Conservation (phyloP, 92 coral and sea anemone genomes). For the Blastomussa wellsi region DNA sequence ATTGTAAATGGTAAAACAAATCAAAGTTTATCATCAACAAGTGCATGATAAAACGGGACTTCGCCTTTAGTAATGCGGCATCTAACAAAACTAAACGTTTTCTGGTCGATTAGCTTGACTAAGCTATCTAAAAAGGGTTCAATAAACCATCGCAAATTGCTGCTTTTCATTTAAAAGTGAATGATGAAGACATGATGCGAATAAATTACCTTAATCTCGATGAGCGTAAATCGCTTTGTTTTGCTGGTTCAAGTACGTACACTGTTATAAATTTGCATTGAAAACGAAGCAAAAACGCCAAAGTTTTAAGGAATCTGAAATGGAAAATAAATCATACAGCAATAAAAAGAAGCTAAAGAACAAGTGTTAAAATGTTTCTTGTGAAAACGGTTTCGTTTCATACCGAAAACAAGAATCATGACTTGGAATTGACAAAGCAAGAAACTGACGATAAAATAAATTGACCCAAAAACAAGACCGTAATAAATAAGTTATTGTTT, state of each 20-base stretch:
- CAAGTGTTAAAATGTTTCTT: background rate
- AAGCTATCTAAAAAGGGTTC: background rate
- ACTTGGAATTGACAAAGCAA: background rate
- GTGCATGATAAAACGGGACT: background rate
- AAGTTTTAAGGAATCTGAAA: background rate
- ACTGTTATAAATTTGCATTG: background rate
- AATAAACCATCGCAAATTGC: background rate
- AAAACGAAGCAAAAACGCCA: background rate
- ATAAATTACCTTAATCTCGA: background rate
- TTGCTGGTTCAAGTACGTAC: background rate
- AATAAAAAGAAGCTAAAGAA: background rate
- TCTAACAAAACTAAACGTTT: background rate
- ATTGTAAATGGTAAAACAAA: background rate
- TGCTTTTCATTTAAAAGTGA: slow-evolving; percentile 11
- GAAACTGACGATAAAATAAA: background rate
- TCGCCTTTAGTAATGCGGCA: no score
- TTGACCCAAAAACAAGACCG: background rate
- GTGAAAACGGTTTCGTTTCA: background rate
- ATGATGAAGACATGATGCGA: background rate
- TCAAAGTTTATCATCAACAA: background rate
- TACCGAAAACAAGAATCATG: background rate
- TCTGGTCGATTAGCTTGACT: slow-evolving; percentile 3
- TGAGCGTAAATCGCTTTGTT: slow-evolving; percentile 2
- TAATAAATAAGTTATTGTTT: background rate
- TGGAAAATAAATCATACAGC: background rate